A percentile compares a stretch with the other conserved stretches of the same genome.
phyloP scores from a whole-genome alignment of 2,888 invertebrate genomes.

The Abrostola triplasia region DNA sequence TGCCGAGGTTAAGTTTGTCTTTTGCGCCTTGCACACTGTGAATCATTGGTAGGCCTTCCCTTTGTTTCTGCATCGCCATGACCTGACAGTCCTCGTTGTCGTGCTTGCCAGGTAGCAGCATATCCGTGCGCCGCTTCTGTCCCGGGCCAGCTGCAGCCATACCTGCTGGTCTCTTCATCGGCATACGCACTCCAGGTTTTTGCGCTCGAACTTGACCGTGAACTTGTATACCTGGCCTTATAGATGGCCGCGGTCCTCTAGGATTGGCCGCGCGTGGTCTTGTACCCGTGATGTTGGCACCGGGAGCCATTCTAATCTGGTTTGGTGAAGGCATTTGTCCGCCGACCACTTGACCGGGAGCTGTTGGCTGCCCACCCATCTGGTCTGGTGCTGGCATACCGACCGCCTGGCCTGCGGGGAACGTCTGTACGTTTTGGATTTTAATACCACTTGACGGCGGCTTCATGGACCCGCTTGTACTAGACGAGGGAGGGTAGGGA shows the following conservation, averaged over 20 bases:
- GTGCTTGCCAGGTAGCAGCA: conserved; percentile 91
- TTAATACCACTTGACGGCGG: conserved; percentile 70
- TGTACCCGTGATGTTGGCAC: conserved; percentile 70
- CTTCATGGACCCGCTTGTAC: conserved; percentile 76
- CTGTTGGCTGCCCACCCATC: conserved; percentile 53
- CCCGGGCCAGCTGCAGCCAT: conserved; percentile 66
- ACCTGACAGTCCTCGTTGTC: conserved; percentile 93
- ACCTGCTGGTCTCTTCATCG: conserved; percentile 76
- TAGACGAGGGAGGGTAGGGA: conserved; percentile 71
- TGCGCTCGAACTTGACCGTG: conserved; percentile 78
- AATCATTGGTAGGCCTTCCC: conserved; percentile 92
- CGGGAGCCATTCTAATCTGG: conserved; percentile 78
- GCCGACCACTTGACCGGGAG: conserved; percentile 66
- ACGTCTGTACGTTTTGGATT: conserved; percentile 83
- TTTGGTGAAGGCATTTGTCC: conserved; percentile 75
- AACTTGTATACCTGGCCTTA: conserved; percentile 81
- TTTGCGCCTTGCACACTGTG: conserved; percentile 91
- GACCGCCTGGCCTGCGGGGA: conserved; percentile 72
- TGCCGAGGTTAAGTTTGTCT: conserved; percentile 90
- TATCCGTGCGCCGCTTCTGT: conserved; percentile 88
- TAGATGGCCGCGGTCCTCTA: conserved; percentile 73
- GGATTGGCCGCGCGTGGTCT: conserved; percentile 77
- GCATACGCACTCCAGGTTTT: conserved; percentile 76
- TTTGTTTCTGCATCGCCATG: conserved; percentile 92
- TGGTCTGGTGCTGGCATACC: conserved; percentile 65